Evolutionary conservation across 2,888 invertebrate species (phyloP).

Genomic region (Smittia sp.): DNA sequence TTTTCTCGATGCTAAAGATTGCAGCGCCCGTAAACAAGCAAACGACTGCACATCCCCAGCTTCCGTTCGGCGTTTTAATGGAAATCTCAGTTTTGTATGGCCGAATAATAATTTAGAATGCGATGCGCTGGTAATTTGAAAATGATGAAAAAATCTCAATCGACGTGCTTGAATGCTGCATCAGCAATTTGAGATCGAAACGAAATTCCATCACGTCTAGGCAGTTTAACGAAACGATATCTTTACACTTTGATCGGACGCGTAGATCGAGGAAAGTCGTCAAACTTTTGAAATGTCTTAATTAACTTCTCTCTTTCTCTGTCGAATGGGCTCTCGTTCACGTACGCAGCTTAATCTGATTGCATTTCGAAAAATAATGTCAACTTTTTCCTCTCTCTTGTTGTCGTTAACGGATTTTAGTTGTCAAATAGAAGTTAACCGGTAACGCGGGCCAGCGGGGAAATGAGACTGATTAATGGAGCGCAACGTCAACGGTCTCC

Average conservation of each 20-base stretch:
- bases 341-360: conserved; percentile 7
- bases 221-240: conserved; percentile 19
- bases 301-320: conserved; percentile 15
- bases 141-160: conserved; percentile 1
- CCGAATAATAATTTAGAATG: conserved; percentile 10
- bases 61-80: conserved; percentile 31
- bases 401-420: conserved; percentile 4
- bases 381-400: conserved; percentile 13
- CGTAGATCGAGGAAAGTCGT: conserved; percentile 7
- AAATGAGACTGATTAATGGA: conserved; percentile 31
- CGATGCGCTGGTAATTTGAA: background rate
- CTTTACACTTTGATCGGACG: conserved; percentile 27
- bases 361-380: conserved; percentile 33
- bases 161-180: conserved; percentile 32
- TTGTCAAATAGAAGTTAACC: conserved; percentile 15
- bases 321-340: background rate
- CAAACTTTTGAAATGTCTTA: conserved; percentile 34
- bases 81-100: background rate
- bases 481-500: conserved; percentile 7
- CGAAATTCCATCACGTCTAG: conserved; percentile 39
- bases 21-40: conserved; percentile 7
- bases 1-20: background rate
- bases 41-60: conserved; percentile 11
- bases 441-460: background rate
- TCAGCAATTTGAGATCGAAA: background rate